phyloP scores from a whole-genome alignment of 2,888 invertebrate species.

The Ormyrus nitidulus region DNA sequence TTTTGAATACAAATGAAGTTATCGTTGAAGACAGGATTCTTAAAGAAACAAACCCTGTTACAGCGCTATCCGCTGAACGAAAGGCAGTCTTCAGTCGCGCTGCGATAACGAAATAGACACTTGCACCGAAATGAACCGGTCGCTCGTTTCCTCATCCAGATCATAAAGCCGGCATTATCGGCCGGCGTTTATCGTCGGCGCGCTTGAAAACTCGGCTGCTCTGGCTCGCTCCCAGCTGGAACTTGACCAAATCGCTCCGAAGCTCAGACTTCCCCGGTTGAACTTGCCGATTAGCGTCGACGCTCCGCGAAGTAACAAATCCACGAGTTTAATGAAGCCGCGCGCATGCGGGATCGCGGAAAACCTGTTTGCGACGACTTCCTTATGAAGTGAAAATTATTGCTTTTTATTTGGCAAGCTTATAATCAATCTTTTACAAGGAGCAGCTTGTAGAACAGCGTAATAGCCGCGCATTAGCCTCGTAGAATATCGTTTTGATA shows the following conservation, averaged over 20 bases:
- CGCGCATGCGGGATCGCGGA: background rate
- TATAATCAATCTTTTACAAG: conserved; percentile 1
- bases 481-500: background rate
- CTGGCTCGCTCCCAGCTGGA: conserved; percentile 28
- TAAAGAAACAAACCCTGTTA: too few relatives aligned
- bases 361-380: conserved; percentile 24
- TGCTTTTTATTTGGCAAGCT: background rate
- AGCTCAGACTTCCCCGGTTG: conserved; percentile 5
- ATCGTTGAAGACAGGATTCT: too few relatives aligned
- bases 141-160: background rate
- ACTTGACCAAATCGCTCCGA: conserved; percentile 24
- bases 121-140: conserved; percentile 20
- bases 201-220: background rate
- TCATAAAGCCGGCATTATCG: conserved; percentile 35
- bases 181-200: conserved; percentile 25
- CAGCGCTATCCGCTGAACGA: too few relatives aligned
- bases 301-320: conserved; percentile 31
- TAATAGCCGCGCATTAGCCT: background rate
- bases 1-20: too few relatives aligned
- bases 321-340: conserved; percentile 46
- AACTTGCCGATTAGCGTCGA: conserved; percentile 7
- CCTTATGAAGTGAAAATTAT: conserved; percentile 26
- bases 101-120: conserved; percentile 40
- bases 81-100: background rate
- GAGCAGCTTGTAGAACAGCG: background rate